Evolutionary conservation across 2,113 vertebrate species (phyloP).

Genomic region (Puma concolor): DNA sequence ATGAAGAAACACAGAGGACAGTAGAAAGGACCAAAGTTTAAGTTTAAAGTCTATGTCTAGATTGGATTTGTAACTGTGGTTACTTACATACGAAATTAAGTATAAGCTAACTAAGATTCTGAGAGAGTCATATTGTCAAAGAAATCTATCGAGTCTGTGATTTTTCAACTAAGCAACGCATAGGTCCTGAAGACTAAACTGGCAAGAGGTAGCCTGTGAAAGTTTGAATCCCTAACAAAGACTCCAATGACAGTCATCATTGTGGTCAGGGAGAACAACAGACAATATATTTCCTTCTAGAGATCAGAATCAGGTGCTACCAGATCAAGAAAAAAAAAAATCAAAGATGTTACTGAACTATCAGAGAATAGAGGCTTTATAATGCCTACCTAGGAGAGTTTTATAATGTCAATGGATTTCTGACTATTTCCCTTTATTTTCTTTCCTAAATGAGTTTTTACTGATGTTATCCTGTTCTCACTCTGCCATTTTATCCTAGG

Average conservation of each 20-base stretch:
- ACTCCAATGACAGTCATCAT: no score
- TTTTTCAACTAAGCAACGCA: background rate
- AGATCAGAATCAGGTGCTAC: background rate
- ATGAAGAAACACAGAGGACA: background rate
- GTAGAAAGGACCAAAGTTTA: background rate
- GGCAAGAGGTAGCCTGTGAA: background rate
- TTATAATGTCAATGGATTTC: background rate
- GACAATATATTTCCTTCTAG: background rate
- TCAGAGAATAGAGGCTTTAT: background rate
- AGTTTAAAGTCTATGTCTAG: background rate
- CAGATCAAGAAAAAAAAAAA: background rate
- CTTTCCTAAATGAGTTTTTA: background rate
- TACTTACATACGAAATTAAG: conserved; percentile 23
- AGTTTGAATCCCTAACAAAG: background rate
- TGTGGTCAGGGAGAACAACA: background rate
- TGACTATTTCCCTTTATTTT: background rate
- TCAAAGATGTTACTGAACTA: background rate
- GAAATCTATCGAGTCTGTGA: background rate
- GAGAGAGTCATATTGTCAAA: background rate
- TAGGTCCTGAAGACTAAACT: background rate
- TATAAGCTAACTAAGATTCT: background rate
- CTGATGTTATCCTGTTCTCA: background rate
- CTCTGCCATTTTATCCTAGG: background rate
- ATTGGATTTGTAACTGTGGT: background rate
- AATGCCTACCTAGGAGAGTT: background rate